Evolutionary conservation across 2,113 vertebrate genomes (phyloP), one percentile per base, ranked within the genome.

Genomic region (Strix aluco): DNA sequence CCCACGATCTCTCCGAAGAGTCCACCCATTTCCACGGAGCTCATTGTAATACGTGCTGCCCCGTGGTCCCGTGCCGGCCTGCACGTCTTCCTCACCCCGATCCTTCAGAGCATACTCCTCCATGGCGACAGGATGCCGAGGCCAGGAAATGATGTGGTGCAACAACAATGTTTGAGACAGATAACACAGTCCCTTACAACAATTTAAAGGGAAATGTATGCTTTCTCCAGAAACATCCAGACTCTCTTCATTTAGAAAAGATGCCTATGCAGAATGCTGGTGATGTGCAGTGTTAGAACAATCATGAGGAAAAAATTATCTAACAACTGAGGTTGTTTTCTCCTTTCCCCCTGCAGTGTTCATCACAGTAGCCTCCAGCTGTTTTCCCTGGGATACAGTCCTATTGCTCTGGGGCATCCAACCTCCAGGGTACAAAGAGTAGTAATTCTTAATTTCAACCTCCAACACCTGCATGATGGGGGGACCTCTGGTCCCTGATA

Each of bases 401-500:
- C 46, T 81, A 15, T 17, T 77, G 57, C 81, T 91, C 74, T 75
- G 47, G 74, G 42, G 30, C 32, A 73, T 85, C 27, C 30, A 54
- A 1, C 51, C 85, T 90, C 78, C 23, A 72, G 42, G 40, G 55
- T 46, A 77, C 15, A 59, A 42, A 44, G 12, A 52, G 5, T 4
- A 92, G 70, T 70, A 92, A 85, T 91, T 95, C 88, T 94, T 88
- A 77, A 96, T 88, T 87, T 92, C 63, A 81, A 3, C 80, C 46
- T 93, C 62, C 54, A 83, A 46, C 92, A 95, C 71, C 88, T 97
- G 93, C 92, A 54, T 42, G 79, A 95, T 36, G 54, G 49, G 94
- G 27, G n/a, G 30, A 88, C 19, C 5, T 80, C 87, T 65, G 40
- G 34, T 97, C 61, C 84, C 91, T 91, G 52, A 82, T 94, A 49